Conservation (phyloP, 2,888 invertebrate genomes). For the Globia sparganii region DNA sequence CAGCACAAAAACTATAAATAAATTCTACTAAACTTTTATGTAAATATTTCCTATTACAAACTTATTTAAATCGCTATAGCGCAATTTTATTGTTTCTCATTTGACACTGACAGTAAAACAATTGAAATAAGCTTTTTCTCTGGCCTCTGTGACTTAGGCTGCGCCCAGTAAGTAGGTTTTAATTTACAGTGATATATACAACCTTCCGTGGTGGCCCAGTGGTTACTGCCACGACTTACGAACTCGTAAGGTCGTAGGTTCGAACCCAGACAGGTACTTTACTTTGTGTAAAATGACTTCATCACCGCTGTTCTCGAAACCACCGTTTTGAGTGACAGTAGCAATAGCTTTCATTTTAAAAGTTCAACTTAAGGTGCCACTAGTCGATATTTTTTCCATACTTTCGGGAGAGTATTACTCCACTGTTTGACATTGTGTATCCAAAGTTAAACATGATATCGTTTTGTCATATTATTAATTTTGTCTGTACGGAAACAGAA, state of each 20-base stretch:
- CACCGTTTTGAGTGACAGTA: background rate
- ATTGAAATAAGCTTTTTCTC: background rate
- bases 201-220: background rate
- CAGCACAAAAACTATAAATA: background rate
- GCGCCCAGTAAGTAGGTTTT: background rate
- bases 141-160: background rate
- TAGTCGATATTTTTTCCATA: too few species aligned
- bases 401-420: too few species aligned
- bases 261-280: background rate
- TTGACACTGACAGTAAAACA: background rate
- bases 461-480: too few species aligned
- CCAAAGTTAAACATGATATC: too few species aligned
- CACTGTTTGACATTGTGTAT: too few species aligned
- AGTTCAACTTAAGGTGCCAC: too few species aligned
- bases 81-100: background rate
- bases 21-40: background rate
- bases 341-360: background rate
- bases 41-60: slow-evolving; percentile 7
- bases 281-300: background rate
- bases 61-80: background rate
- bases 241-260: background rate
- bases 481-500: too few species aligned
- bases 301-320: background rate
- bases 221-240: background rate
- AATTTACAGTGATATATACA: background rate